Percentiles rank a stretch among this genome's conserved stretches.
These are phyloP conservation scores for Falcaria lacertinaria DNA, from an alignment of 2,888 invertebrate genomes.

Conservation along the genomic window DNA sequence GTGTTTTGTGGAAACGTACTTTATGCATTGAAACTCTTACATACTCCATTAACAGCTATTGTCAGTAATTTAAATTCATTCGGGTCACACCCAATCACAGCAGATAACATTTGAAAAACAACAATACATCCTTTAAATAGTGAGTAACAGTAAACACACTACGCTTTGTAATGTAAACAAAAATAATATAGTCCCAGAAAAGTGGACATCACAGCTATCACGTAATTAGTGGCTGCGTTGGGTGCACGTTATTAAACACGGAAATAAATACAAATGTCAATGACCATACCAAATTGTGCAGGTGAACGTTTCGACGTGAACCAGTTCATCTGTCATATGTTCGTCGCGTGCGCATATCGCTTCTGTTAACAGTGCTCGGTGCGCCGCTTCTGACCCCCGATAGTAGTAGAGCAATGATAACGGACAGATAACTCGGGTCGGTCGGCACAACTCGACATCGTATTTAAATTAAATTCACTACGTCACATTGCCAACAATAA, in stretches of 20 bases:
- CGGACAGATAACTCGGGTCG: conserved; percentile 30
- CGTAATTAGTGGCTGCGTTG: no score
- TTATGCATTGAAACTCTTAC: no score
- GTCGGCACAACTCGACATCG: conserved; percentile 26
- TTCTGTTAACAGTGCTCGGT: conserved; percentile 51
- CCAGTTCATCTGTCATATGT: conserved; percentile 50
- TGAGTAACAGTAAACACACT: no score
- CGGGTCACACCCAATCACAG: no score
- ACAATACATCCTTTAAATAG: no score
- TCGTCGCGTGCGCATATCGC: conserved; percentile 57
- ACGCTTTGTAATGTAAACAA: no score
- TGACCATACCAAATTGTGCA: conserved; percentile 25
- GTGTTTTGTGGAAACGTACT: no score
- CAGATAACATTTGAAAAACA: no score
- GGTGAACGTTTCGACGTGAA: conserved; percentile 27
- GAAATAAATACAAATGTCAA: conserved; percentile 16
- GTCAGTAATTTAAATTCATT: no score
- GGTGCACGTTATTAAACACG: neutral
- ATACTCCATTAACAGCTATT: no score
- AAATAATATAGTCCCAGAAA: no score
- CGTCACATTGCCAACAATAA: neutral
- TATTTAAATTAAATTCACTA: conserved; percentile 17
- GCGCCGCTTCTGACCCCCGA: conserved; percentile 60
- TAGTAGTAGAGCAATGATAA: conserved; percentile 41
- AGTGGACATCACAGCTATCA: no score